Conservation (phyloP, 2,113 vertebrate species). For the Hemichromis elongatus region DNA sequence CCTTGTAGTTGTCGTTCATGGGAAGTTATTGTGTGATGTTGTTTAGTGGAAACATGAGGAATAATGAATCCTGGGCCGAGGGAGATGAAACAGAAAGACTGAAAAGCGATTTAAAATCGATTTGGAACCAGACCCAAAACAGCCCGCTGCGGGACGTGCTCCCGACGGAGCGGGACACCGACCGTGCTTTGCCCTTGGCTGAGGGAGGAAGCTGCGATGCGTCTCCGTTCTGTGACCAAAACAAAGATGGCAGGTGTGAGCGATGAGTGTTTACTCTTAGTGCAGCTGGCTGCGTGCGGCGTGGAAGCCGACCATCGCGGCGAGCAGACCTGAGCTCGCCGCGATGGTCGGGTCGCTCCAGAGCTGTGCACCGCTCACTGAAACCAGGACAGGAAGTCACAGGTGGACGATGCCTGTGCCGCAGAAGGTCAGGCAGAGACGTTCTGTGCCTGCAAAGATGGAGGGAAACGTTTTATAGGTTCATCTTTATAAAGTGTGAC, state of each 20-base stretch:
- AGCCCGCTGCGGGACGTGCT: neutral
- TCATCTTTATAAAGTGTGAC: neutral
- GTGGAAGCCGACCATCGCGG: neutral
- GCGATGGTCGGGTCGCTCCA: neutral
- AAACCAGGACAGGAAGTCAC: neutral
- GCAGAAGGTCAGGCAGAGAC: neutral
- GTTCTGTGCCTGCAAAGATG: neutral
- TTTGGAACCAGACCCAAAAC: neutral
- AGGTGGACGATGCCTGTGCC: neutral
- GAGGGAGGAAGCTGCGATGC: neutral
- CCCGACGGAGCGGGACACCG: too few species aligned
- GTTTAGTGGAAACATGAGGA: neutral
- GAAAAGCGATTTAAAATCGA: neutral
- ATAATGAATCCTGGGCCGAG: neutral
- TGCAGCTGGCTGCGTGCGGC: neutral
- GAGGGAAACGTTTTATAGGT: neutral
- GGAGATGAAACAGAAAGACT: neutral
- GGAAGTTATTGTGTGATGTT: neutral
- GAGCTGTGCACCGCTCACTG: neutral
- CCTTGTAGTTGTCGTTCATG: fast-evolving
- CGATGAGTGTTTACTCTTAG: neutral
- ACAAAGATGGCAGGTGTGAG: neutral
- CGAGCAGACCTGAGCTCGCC: neutral
- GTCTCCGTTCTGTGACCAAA: neutral
- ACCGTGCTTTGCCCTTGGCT: neutral